A percentile compares a stretch with the other conserved stretches of the same genome.
phyloP scores from a whole-genome alignment of 2,888 invertebrate genomes.

The Synanthedon formicaeformis region DNA sequence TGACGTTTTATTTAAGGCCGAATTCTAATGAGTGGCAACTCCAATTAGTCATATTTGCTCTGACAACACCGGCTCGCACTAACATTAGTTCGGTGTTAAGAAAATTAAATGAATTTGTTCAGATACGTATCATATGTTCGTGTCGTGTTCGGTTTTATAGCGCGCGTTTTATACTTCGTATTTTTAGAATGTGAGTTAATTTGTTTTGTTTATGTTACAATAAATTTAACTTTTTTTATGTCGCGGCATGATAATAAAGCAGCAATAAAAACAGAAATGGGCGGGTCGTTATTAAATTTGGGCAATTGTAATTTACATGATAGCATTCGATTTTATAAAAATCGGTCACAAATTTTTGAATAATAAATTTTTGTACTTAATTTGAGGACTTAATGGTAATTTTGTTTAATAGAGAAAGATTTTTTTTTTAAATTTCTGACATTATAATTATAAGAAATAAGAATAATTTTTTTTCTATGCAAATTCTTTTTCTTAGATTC shows the following conservation, averaged over 20 bases:
- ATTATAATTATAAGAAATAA: too few relatives aligned
- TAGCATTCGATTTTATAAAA: too few relatives aligned
- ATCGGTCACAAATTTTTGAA: too few relatives aligned
- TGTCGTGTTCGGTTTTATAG: conserved; percentile 2
- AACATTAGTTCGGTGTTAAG: conserved; percentile 20
- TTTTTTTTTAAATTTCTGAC: too few relatives aligned
- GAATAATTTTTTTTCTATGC: too few relatives aligned
- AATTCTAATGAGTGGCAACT: conserved; percentile 32
- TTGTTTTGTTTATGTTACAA: neutral
- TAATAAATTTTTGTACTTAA: too few relatives aligned
- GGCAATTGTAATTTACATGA: too few relatives aligned
- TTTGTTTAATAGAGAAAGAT: too few relatives aligned
- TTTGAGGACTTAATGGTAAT: too few relatives aligned
- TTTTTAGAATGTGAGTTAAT: neutral
- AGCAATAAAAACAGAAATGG: neutral
- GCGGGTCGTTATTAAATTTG: too few relatives aligned
- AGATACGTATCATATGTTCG: conserved; percentile 15
- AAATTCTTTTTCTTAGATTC: too few relatives aligned
- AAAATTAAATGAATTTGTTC: conserved; percentile 44
- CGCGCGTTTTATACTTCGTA: neutral
- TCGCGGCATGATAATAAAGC: neutral
- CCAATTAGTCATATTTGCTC: conserved; percentile 42
- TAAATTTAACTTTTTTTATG: neutral
- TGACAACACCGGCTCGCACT: conserved; percentile 18
- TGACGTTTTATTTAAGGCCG: conserved; percentile 25